A percentile compares a stretch with the other conserved stretches of the same genome.
These are phyloP conservation scores for Daphoenositta chrysoptera DNA, from an alignment of 2,113 vertebrate genomes.

Conservation along the genomic window DNA sequence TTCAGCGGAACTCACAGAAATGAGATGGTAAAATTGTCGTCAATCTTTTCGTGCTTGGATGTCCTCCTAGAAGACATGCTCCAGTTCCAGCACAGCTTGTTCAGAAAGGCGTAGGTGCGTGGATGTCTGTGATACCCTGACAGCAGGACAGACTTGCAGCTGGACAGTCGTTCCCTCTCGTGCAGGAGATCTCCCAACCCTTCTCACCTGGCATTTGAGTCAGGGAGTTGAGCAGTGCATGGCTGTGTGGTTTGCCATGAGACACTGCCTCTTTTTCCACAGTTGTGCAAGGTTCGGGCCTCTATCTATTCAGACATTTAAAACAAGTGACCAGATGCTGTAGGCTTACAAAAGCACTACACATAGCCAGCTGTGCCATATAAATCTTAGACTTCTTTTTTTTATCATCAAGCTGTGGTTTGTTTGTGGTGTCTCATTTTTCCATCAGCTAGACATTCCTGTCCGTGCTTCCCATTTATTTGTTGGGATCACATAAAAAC, in stretches of 20 bases:
- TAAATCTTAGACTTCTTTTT: slow-evolving; percentile 65
- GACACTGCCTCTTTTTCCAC: slow-evolving; percentile 28
- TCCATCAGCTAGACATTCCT: slow-evolving; percentile 71
- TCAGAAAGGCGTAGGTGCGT: background rate
- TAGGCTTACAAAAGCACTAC: slow-evolving; percentile 53
- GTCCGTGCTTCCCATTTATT: slow-evolving; percentile 69
- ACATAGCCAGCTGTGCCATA: slow-evolving; percentile 69
- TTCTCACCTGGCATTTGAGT: background rate
- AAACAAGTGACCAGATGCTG: slow-evolving; percentile 67
- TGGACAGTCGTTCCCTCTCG: fast-evolving
- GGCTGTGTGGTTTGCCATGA: background rate
- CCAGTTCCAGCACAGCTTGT: background rate
- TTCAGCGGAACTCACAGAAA: background rate
- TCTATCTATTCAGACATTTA: slow-evolving; percentile 57
- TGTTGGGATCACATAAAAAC: slow-evolving; percentile 69
- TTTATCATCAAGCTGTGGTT: slow-evolving; percentile 71
- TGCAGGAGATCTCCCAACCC: background rate
- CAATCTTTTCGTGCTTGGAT: background rate
- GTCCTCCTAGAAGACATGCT: background rate
- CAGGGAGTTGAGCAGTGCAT: background rate
- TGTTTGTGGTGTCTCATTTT: slow-evolving; percentile 73
- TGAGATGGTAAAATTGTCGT: background rate
- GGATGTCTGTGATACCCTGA: background rate
- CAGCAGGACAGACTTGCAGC: background rate
- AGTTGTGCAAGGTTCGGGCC: slow-evolving; percentile 32